Evolutionary conservation across 2,888 invertebrate species (phyloP).

Genomic region (Parapristionchus giblindavisi): DNA sequence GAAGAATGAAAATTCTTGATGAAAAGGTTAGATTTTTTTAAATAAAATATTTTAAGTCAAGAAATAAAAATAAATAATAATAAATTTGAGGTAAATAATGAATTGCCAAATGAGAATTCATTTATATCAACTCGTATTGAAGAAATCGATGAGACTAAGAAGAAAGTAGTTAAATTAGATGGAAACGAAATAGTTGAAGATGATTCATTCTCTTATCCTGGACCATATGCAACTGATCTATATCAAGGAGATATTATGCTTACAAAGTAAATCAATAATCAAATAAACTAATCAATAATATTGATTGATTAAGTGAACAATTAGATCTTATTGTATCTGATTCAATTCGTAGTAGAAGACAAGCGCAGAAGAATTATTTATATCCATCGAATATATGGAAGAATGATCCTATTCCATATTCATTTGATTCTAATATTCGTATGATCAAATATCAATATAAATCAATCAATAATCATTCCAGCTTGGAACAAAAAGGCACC

Average conservation of each 20-base stretch:
- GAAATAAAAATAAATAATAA: too few species aligned
- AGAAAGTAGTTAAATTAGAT: not conserved
- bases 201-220: not conserved
- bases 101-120: too few species aligned
- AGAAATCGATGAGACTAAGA: not conserved
- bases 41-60: too few species aligned
- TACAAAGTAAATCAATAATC: not conserved
- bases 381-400: slow-evolving; percentile 25
- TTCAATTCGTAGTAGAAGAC: not conserved
- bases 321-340: not conserved
- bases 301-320: not conserved
- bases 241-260: slow-evolving; percentile 30
- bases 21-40: too few species aligned
- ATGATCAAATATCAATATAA: not conserved
- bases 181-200: not conserved
- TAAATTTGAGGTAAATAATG: too few species aligned
- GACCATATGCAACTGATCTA: slow-evolving; percentile 18
- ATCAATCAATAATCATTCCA: not conserved
- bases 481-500: not conserved
- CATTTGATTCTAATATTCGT: slow-evolving; percentile 20
- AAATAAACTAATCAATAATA: not conserved
- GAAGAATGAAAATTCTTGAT: too few species aligned
- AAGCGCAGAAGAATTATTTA: slow-evolving; percentile 20
- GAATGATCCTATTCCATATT: slow-evolving; percentile 29
- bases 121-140: too few species aligned